A percentile compares a stretch with the other conserved stretches of the same genome.
Evolutionary conservation across 2,797 vertebrate genomes (phyloP).

Genomic region (Danionella dracula): DNA sequence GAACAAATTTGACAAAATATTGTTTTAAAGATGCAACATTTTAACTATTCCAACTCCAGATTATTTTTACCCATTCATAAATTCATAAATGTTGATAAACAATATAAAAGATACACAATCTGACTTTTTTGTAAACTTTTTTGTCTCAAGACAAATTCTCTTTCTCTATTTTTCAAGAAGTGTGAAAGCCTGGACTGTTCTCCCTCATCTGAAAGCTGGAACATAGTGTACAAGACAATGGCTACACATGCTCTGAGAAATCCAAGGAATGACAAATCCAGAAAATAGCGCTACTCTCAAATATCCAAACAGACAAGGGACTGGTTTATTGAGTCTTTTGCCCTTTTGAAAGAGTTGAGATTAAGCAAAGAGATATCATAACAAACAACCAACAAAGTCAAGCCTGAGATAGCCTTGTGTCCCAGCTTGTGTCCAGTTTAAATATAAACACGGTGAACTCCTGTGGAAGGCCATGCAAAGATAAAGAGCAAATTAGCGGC

Average conservation of each 20-base stretch:
- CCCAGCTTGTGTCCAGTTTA: conserved; percentile 28
- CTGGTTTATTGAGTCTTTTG: neutral
- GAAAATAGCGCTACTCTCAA: conserved; percentile 5
- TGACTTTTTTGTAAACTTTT: too few species aligned
- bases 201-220: conserved; percentile 22
- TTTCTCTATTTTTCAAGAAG: too few species aligned
- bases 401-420: conserved; percentile 24
- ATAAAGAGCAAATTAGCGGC: conserved; percentile 21
- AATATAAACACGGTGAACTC: conserved; percentile 40
- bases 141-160: too few species aligned
- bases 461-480: conserved; percentile 24
- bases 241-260: neutral
- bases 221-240: conserved; percentile 10
- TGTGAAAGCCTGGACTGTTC: conserved; percentile 16
- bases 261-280: conserved; percentile 12
- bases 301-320: conserved; percentile 7
- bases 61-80: too few species aligned
- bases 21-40: too few species aligned
- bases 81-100: too few species aligned
- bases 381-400: neutral
- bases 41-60: too few species aligned
- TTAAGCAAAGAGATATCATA: conserved; percentile 18
- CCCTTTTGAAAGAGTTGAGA: neutral
- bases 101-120: too few species aligned
- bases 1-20: too few species aligned